Base-by-base conservation (phyloP, 2,888 invertebrate species). In the Rotaria socialis region DNA sequence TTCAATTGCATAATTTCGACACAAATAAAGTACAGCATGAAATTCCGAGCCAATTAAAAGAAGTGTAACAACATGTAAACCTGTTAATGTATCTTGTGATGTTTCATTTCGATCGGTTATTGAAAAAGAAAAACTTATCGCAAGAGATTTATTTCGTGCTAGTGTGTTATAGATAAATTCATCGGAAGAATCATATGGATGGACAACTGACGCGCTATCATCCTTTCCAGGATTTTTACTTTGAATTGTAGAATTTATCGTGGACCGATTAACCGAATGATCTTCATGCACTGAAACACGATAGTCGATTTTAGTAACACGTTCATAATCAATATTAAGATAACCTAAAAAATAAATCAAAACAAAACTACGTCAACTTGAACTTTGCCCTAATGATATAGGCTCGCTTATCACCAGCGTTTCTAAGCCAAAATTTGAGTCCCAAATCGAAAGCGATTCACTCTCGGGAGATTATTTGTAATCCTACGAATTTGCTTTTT, bases 41-140 rank as follows among this genome's bases (percentile, higher is more conserved):
- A 47, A 47, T 80, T 80, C 47, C 6, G 47, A 47, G 3, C 47
- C 80, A 47, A 80, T 22, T 80, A 80, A 80, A 47, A 80, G 80
- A 43, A 80, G 47, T n/a, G 43, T 80, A 47, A 80, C 80, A 47
- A 80, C 80, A 80, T 80, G 80, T 47, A 80, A 47, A 47, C 80
- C 35, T 47, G 47, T 47, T 24, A 47, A 47, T n/a, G 24, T 10
- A n/a, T 80, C 47, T 4, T 7, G 47, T 11, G 67, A 67, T 14
- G 35, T 35, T 47, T 24, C 19, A 47, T 47, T n/a, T 47, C 11
- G 24, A 80, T 47, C 80, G 14, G 4, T 47, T 14, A 80, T 47
- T 24, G 80, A 24, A 80, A 80, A 80, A 47, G 16, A 47, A 24
- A 80, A 47, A n/a, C 14, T n/a, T 22, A 47, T 24, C 1, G 19